Evolutionary conservation across 2,113 vertebrate species (phyloP), one percentile per base, ranked within the genome.

Genomic region (Tapirus terrestris): DNA sequence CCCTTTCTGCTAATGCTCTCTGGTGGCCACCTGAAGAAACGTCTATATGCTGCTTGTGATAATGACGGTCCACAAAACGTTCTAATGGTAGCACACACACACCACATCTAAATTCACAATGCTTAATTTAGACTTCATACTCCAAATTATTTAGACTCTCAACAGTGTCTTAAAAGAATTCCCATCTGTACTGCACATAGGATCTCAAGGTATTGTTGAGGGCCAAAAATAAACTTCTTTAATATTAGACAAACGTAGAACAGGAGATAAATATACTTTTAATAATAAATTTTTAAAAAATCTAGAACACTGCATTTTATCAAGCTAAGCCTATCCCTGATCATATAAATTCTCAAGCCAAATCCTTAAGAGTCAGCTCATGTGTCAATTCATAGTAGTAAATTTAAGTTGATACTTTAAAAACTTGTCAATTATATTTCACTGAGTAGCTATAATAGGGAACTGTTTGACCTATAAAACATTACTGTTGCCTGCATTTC

Each of bases 11-110:
- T 96, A 94, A 97, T 97, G 97, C 98, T 97, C 94, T 90, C 98
- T 98, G 96, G 96, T 98, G 98, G 96, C 95, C 93, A 94, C n/a
- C 61, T 89, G n/a, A 86, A 96, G 94, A 96, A 98, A 92, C 20
- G 10, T 63, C 68, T 60, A 51, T 51, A 61, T 33, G 31, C 8
- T 75, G 36, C 65, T 92, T 58, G 5, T 51, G 80, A 96, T 36
- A 68, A 10, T 60, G 1, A 10, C 56, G n/a, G 56, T 51, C 11
- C 56, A 94, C 8, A 84, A 85, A 96, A 91, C 45, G 70, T 20
- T 75, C 16, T 91, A 67, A 91, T 95, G n/a, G 60, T 53, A 93
- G 39, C 43, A 89, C 12, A 53, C 12, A 67, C 45, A 53, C 10
- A n/a, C 9, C n/a, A 56, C 27, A 29, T 27, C 29, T 81, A 88